Evolutionary conservation across 1,140 invertebrate genomes (phyloP).

Genomic region (Macrobrachium rosenbergii): DNA sequence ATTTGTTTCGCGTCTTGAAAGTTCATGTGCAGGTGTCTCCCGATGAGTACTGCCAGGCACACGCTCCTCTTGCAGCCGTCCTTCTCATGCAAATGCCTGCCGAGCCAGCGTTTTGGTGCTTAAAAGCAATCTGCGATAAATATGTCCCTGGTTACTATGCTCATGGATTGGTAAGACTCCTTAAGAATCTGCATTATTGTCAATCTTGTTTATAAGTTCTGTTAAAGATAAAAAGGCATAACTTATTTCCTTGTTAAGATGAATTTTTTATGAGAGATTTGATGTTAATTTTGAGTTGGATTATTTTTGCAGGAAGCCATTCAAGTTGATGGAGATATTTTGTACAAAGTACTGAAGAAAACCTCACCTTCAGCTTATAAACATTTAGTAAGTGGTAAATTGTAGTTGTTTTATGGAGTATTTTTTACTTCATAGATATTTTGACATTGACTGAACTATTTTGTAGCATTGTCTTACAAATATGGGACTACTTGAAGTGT

Average conservation of each 20-base stretch:
- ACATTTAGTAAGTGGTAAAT: slow-evolving; percentile 80
- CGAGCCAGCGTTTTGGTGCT: slow-evolving; percentile 97
- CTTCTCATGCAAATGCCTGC: slow-evolving; percentile 98
- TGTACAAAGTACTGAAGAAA: slow-evolving; percentile 88
- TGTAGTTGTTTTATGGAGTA: too few species aligned
- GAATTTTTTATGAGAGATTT: background rate
- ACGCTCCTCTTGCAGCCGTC: slow-evolving; percentile 96
- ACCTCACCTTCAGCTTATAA: slow-evolving; percentile 88
- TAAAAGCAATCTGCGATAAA: slow-evolving; percentile 90
- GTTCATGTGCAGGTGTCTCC: slow-evolving; percentile 95
- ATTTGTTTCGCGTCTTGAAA: slow-evolving; percentile 93
- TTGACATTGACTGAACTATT: too few species aligned
- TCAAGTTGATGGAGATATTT: slow-evolving; percentile 92
- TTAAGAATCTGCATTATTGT: background rate
- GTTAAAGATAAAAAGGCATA: background rate
- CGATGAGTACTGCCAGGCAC: slow-evolving; percentile 97
- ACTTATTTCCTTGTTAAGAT: background rate
- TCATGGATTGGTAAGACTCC: slow-evolving; percentile 58
- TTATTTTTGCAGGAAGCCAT: slow-evolving; percentile 75
- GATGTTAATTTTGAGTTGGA: background rate
- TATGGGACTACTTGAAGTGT: too few species aligned
- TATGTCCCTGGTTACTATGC: slow-evolving; percentile 93
- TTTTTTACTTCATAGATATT: too few species aligned
- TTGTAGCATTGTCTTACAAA: too few species aligned
- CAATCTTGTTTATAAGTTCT: background rate